These are phyloP conservation scores for Sminthopsis crassicaudata DNA, from an alignment of 2,113 vertebrate genomes.

Conservation along the genomic window DNA sequence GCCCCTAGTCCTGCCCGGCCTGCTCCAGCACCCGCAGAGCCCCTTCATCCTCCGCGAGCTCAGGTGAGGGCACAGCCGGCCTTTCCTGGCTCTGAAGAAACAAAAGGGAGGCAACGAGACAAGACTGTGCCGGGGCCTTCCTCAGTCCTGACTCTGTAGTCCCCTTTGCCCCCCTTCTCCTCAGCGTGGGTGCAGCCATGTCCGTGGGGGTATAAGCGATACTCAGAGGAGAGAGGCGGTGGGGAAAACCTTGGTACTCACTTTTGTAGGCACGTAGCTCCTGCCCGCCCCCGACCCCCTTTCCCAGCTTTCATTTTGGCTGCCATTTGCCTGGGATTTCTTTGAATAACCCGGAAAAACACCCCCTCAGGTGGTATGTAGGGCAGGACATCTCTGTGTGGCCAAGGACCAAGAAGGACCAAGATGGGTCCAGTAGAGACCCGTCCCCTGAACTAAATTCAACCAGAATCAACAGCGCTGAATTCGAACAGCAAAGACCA, in stretches of 20 bases:
- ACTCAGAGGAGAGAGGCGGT: neutral
- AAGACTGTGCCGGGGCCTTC: neutral
- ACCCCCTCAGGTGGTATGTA: neutral
- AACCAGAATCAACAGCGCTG: neutral
- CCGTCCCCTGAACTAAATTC: neutral
- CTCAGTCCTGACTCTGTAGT: neutral
- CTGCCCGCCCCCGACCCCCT: neutral
- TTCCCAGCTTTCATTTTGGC: neutral
- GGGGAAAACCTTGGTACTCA: neutral
- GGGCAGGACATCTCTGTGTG: neutral
- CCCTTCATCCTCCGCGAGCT: neutral
- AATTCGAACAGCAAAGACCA: neutral
- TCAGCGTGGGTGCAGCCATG: neutral
- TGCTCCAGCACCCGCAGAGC: neutral
- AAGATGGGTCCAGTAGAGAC: neutral
- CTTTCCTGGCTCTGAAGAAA: neutral
- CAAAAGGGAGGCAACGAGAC: neutral
- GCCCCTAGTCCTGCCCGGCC: neutral
- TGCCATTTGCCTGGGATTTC: neutral
- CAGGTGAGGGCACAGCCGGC: neutral
- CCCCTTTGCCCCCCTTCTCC: neutral
- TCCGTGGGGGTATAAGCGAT: neutral
- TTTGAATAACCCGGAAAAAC: neutral
- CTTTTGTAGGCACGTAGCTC: neutral
- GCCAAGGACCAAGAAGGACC: neutral